These are phyloP conservation scores for Embidobia sp. DNA, from an alignment of 2,888 invertebrate genomes.

Conservation along the genomic window DNA sequence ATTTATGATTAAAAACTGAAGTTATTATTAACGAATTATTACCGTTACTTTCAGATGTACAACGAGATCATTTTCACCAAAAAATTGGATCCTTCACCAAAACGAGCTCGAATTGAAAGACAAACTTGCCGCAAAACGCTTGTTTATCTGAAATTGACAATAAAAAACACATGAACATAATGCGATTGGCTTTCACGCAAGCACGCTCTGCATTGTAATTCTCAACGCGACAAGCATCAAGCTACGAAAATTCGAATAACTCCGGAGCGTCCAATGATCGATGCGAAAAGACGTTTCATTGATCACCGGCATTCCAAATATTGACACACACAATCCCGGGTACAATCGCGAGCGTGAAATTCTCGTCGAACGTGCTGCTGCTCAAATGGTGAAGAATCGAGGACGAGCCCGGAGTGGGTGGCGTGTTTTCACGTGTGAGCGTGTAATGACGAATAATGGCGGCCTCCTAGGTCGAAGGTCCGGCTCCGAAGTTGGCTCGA, in stretches of 20 bases:
- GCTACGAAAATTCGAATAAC: conserved; percentile 9
- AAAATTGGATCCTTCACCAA: too few relatives aligned
- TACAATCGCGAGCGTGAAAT: conserved; percentile 69
- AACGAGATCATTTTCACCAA: too few relatives aligned
- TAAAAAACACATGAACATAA: too few relatives aligned
- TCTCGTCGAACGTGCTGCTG: conserved; percentile 43
- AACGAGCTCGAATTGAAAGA: too few relatives aligned
- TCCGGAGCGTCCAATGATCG: conserved; percentile 57
- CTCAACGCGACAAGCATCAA: conserved; percentile 6
- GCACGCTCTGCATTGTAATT: too few relatives aligned
- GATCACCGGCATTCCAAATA: conserved; percentile 71
- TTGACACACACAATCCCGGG: conserved; percentile 70
- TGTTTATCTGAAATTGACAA: too few relatives aligned
- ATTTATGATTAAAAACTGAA: too few relatives aligned
- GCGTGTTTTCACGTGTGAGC: conserved; percentile 78
- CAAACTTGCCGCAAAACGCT: too few relatives aligned
- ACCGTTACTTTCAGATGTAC: too few relatives aligned
- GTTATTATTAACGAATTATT: too few relatives aligned
- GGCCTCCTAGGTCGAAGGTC: conserved; percentile 70
- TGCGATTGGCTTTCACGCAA: too few relatives aligned
- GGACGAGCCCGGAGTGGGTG: conserved; percentile 51
- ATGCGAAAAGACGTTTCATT: conserved; percentile 65
- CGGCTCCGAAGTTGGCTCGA: conserved; percentile 56
- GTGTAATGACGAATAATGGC: conserved; percentile 80
- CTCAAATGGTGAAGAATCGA: conserved; percentile 36